Evolutionary conservation across 2,797 vertebrate species (phyloP).

Genomic region (Ibycter americanus): DNA sequence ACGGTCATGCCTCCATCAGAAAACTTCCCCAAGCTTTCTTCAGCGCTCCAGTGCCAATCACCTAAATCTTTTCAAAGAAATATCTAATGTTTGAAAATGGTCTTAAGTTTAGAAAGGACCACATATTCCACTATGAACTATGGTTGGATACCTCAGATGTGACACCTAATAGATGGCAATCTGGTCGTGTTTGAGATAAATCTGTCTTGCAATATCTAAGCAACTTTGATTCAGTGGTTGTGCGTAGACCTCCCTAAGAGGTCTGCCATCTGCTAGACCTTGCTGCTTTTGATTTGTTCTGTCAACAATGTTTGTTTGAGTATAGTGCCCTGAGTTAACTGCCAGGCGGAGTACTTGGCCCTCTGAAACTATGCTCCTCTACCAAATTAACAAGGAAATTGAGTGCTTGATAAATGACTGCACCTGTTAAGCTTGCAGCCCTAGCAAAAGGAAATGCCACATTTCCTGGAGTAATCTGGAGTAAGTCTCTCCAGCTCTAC

Average conservation of each 20-base stretch:
- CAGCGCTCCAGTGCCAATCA: not conserved
- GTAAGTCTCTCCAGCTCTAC: not conserved
- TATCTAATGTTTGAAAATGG: not conserved
- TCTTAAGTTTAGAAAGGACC: not conserved
- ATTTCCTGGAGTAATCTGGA: not conserved
- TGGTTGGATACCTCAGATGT: not conserved
- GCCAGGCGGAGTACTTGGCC: not conserved
- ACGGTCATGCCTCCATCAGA: not conserved
- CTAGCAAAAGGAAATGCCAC: not conserved
- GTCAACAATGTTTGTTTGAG: not conserved
- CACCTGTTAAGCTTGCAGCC: not conserved
- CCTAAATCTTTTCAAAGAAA: not conserved
- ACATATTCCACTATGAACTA: not conserved
- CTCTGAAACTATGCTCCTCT: not conserved
- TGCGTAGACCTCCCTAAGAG: not conserved
- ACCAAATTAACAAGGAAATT: not conserved
- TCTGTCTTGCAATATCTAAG: not conserved
- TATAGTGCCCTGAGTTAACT: not conserved
- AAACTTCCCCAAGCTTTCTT: not conserved
- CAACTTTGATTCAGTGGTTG: not conserved
- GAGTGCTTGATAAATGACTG: not conserved
- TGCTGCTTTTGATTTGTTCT: not conserved
- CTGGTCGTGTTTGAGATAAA: conserved; percentile 36
- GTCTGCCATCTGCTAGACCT: conserved; percentile 25
- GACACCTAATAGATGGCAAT: conserved; percentile 41